These are phyloP conservation scores for Otus scops DNA, from an alignment of 2,797 vertebrate species.

Conservation along the genomic window DNA sequence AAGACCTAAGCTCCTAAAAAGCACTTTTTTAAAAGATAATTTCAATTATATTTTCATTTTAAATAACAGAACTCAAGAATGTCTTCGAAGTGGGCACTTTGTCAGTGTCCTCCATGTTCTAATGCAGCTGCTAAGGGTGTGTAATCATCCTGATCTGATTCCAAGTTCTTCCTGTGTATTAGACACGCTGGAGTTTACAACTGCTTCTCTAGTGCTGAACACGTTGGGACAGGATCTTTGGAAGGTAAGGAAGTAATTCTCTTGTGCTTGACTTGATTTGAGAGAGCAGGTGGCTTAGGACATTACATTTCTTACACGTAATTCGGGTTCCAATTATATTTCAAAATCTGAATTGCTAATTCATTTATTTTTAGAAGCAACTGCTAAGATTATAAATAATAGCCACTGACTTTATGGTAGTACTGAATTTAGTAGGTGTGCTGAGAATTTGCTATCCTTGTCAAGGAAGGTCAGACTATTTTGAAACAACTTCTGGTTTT, in stretches of 20 bases:
- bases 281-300: not conserved
- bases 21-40: not conserved
- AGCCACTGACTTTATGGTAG: not conserved
- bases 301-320: not conserved
- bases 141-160: slow-evolving; percentile 87
- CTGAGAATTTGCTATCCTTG: not conserved
- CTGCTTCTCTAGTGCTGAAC: slow-evolving; percentile 81
- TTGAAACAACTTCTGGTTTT: not conserved
- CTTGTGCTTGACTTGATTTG: not conserved
- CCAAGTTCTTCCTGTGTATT: slow-evolving; percentile 78
- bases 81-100: slow-evolving; percentile 86
- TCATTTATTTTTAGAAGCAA: not conserved
- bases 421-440: not conserved
- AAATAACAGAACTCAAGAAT: slow-evolving; percentile 82
- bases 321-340: not conserved
- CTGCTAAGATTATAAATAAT: not conserved
- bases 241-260: slow-evolving; percentile 73
- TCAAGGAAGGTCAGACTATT: not conserved
- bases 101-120: slow-evolving; percentile 85
- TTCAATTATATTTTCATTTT: not conserved
- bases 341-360: not conserved
- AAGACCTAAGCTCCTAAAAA: not conserved
- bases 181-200: slow-evolving; percentile 74
- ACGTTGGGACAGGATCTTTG: slow-evolving; percentile 76
- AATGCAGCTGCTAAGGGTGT: slow-evolving; percentile 86